Evolutionary conservation across 35 echinoderm and acorn worm genomes (phyloP).

Genomic region (Apostichopus japonicus): DNA sequence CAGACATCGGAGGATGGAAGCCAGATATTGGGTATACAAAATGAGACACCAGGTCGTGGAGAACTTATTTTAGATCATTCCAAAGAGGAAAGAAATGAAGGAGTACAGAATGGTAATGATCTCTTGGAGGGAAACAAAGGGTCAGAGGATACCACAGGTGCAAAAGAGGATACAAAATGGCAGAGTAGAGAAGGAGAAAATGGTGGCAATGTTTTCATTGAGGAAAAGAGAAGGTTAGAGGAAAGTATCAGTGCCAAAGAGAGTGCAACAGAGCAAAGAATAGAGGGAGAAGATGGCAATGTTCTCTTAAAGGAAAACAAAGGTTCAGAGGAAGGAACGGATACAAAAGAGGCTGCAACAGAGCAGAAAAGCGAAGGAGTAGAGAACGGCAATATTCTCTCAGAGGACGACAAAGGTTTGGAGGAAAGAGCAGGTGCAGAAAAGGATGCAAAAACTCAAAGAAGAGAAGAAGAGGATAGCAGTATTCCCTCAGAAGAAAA

Average conservation of each 20-base stretch:
- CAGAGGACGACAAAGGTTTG: too few relatives aligned
- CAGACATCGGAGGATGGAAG: not conserved
- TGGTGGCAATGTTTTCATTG: not conserved
- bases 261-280: not conserved
- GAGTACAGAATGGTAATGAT: not conserved
- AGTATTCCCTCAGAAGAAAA: too few relatives aligned
- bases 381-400: too few relatives aligned
- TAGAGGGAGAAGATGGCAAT: too few relatives aligned
- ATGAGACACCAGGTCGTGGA: not conserved
- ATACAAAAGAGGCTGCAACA: too few relatives aligned
- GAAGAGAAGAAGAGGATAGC: too few relatives aligned
- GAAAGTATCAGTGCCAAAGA: not conserved
- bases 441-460: too few relatives aligned
- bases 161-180: not conserved
- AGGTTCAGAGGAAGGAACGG: not conserved
- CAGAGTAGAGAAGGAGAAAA: not conserved
- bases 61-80: not conserved
- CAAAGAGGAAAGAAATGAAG: too few relatives aligned
- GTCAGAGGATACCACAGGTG: not conserved
- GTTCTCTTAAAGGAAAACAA: too few relatives aligned
- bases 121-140: not conserved
- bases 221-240: not conserved
- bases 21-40: not conserved
- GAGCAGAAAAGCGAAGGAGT: too few relatives aligned
- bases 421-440: too few relatives aligned